Evolutionary conservation across 2,888 invertebrate genomes (phyloP).

Genomic region (Drosophila neutralis): DNA sequence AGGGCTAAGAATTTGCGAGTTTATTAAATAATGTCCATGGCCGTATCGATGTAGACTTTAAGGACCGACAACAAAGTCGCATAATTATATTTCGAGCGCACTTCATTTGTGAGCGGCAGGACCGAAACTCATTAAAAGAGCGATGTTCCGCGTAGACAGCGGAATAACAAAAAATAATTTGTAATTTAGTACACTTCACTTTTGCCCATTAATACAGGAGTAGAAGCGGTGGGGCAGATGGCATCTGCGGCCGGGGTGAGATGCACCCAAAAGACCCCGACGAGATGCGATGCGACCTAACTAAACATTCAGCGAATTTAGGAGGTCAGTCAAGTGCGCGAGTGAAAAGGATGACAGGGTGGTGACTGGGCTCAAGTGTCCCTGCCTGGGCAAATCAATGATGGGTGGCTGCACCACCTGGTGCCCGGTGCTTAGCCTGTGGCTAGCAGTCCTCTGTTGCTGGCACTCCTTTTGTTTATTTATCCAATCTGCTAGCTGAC

Average conservation of each 20-base stretch:
- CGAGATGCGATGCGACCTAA: constrained; percentile 59
- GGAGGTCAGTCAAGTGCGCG: constrained; percentile 62
- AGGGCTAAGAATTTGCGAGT: constrained; percentile 4
- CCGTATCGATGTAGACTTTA: constrained; percentile 43
- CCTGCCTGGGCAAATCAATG: constrained; percentile 52
- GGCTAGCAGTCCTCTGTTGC: constrained; percentile 43
- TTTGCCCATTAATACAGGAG: constrained; percentile 63
- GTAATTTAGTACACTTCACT: constrained; percentile 70
- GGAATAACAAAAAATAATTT: constrained; percentile 29
- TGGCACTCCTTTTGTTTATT: constrained; percentile 54
- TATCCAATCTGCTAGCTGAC: constrained; percentile 32
- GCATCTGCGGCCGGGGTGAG: constrained; percentile 7
- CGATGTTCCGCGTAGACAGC: constrained; percentile 31
- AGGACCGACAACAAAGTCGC: constrained; percentile 39
- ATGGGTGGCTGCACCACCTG: constrained; percentile 12
- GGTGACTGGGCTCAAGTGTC: constrained; percentile 27
- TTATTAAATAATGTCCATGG: constrained; percentile 32
- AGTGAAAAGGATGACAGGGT: not conserved
- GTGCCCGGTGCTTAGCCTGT: constrained; percentile 27
- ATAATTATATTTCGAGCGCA: constrained; percentile 69
- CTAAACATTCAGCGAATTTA: constrained; percentile 72
- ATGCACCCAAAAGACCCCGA: constrained; percentile 31
- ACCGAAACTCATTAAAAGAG: constrained; percentile 68
- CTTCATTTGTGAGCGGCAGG: constrained; percentile 50
- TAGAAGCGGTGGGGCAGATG: constrained; percentile 14